Base-by-base conservation (phyloP, 2,888 invertebrate species). In the Seira ritae region DNA sequence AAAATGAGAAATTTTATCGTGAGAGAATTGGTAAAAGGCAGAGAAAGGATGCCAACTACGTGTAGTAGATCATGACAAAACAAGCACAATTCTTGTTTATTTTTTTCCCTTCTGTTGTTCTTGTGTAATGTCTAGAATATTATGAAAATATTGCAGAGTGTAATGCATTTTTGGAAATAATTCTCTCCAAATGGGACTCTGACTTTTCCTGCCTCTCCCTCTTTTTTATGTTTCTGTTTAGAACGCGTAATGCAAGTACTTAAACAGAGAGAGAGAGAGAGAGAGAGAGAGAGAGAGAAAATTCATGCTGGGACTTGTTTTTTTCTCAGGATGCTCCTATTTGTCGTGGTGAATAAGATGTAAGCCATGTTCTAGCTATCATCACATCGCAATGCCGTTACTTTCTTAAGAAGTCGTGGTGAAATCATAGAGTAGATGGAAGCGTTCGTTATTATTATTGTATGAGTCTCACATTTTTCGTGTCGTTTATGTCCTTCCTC, bases 121-220 rank as follows among this genome's bases (percentile, higher is more conserved):
- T 42, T 42, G n/a, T 69, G 70, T 70, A 71, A 78, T 66, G 50
- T 71, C 70, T 24, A 67, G 72, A 79, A 79, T 79, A 42, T 42
- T 42, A 73, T 73, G 73, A 79, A 79, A 79, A 79, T 79, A 73
- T 79, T 79, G 68, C 73, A 17, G 67, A 19, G 20, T 22, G 42
- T 67, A 71, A 60, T 79, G 73, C 68, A 73, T 67, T 73, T 62
- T 72, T n/a, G 23, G 66, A 50, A 22, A 60, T 65, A 42, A 42
- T 42, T 42, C 42, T 42, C 42, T n/a, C 42, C 42, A 42, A 42
- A 42, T 42, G 42, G 4, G 42, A 42, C 42, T 42, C 12, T 42
- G 42, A 42, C 42, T 42, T 60, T 71, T 66, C 66, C 31, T 78
- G 65, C 66, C 46, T 79, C 62, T 46, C 72, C 42, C 42, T 72